Conservation (phyloP, 1,140 invertebrate genomes). For the Nymphalis io region DNA sequence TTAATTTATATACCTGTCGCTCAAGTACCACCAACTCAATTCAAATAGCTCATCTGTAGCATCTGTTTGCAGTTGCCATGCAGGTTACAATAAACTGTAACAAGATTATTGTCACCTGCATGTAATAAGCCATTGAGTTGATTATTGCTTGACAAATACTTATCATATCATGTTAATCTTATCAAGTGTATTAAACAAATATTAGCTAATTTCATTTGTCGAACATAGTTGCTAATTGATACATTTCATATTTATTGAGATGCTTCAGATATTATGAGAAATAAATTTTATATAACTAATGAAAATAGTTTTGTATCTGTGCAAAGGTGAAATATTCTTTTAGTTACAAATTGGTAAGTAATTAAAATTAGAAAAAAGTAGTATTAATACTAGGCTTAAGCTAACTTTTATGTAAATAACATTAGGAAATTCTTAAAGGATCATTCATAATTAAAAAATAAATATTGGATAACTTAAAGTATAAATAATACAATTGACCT, state of each 20-base stretch:
- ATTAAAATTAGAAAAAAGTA: too few relatives aligned
- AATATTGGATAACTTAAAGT: too few relatives aligned
- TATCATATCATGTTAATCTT: background rate
- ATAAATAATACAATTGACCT: too few relatives aligned
- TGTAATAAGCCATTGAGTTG: background rate
- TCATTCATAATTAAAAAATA: too few relatives aligned
- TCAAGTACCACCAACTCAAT: too few relatives aligned
- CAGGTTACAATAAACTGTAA: background rate
- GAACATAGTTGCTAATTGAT: background rate
- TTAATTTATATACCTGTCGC: too few relatives aligned
- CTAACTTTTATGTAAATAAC: too few relatives aligned
- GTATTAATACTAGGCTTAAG: too few relatives aligned
- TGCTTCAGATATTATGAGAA: background rate
- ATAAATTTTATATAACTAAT: background rate
- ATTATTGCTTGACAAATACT: background rate
- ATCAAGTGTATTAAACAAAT: background rate
- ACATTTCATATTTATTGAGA: background rate
- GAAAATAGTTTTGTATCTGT: background rate
- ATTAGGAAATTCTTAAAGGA: too few relatives aligned
- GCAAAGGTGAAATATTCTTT: background rate
- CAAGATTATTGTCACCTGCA: background rate
- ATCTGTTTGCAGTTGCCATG: too few relatives aligned
- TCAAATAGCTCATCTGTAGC: too few relatives aligned
- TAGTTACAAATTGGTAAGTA: background rate
- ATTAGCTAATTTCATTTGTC: background rate